Conservation (phyloP, 1,140 invertebrate species). For the Pseudobourletiella spinata region DNA sequence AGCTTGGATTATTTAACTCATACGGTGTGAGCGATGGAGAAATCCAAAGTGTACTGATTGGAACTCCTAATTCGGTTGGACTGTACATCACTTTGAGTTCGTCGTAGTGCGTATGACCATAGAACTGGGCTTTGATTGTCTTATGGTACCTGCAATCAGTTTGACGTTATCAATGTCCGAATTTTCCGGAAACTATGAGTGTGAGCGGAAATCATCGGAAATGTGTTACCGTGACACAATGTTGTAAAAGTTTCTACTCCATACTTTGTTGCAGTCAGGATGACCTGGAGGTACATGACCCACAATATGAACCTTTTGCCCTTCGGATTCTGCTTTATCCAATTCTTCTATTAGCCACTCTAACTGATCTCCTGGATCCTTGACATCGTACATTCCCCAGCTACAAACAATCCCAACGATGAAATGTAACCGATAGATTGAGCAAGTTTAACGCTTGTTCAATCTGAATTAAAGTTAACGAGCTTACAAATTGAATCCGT, state of each 20-base stretch:
- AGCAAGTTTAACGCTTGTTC: no score
- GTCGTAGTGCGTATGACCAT: slow-evolving; percentile 45
- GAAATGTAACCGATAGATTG: no score
- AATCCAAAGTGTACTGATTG: slow-evolving; percentile 42
- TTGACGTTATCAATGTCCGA: no score
- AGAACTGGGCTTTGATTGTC: slow-evolving; percentile 35
- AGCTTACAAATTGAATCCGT: slow-evolving; percentile 24
- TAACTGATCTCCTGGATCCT: slow-evolving; percentile 40
- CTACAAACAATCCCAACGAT: no score
- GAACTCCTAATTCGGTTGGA: slow-evolving; percentile 36
- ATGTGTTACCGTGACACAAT: slow-evolving; percentile 33
- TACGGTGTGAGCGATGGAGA: slow-evolving; percentile 41
- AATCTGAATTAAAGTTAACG: no score
- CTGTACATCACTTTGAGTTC: slow-evolving; percentile 40
- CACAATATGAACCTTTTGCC: slow-evolving; percentile 28
- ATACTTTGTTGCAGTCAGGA: slow-evolving; percentile 21
- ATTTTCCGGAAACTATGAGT: no score
- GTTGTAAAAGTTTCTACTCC: slow-evolving; percentile 31
- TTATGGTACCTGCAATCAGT: slow-evolving; percentile 12
- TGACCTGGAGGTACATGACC: slow-evolving; percentile 35
- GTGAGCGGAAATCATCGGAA: no score
- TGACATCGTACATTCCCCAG: slow-evolving; percentile 52
- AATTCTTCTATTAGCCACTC: slow-evolving; percentile 17
- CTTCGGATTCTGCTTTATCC: slow-evolving; percentile 11
- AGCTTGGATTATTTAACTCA: slow-evolving; percentile 45